Percentiles rank a stretch among this genome's conserved stretches.
phyloP scores from a whole-genome alignment of 1,140 invertebrate genomes.

The Eriocheir sinensis region DNA sequence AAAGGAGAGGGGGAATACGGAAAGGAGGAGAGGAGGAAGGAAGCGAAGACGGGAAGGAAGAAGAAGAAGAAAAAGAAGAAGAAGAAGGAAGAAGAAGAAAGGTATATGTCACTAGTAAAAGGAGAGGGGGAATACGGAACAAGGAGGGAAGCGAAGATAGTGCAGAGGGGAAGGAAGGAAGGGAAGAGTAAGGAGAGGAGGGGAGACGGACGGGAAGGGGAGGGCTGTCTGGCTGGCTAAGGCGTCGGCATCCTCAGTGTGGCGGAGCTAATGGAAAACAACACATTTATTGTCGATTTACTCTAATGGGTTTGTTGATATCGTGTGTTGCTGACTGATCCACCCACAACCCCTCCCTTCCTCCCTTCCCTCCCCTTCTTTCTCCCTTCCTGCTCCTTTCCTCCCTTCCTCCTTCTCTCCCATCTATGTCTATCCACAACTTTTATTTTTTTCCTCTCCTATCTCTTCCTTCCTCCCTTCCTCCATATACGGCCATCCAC shows the following conservation, averaged over 20 bases:
- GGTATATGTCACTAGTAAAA: no score
- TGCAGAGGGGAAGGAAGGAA: not conserved
- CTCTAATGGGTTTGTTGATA: conserved; percentile 59
- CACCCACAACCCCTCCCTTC: not conserved
- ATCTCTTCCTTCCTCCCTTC: no score
- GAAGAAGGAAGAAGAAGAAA: not conserved
- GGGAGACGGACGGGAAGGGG: not conserved
- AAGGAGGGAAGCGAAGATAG: not conserved
- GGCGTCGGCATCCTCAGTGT: not conserved
- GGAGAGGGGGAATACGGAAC: not conserved
- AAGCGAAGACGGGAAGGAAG: no score
- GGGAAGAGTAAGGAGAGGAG: not conserved
- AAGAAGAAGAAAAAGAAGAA: not conserved
- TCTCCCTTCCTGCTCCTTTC: not conserved
- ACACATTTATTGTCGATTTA: conserved; percentile 66
- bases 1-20: no score
- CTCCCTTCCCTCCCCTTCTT: not conserved
- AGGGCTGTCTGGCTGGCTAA: no score
- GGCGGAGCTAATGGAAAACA: conserved; percentile 43
- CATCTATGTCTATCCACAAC: no score
- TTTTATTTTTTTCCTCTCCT: no score
- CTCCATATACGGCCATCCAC: not conserved
- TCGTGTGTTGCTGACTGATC: conserved; percentile 10
- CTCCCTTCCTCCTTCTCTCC: not conserved
- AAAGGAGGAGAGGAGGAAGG: no score